Evolutionary conservation across 2,888 invertebrate genomes (phyloP).

Genomic region (Keiferia lycopersicella): DNA sequence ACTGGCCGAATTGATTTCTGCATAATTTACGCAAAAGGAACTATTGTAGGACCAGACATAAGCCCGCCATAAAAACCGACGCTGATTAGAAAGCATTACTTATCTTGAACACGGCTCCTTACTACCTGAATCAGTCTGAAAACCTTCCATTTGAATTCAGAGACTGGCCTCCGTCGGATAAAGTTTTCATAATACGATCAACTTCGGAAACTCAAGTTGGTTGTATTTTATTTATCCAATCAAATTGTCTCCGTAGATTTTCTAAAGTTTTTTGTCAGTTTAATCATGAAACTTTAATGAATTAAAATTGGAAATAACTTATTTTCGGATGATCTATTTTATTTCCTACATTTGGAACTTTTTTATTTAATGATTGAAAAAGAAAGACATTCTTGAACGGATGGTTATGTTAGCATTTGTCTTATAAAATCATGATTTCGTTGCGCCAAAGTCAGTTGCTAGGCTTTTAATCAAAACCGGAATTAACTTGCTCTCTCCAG

Average conservation of each 20-base stretch:
- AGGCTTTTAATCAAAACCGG: background rate
- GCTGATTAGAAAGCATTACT: slow-evolving; percentile 37
- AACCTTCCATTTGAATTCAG: slow-evolving; percentile 25
- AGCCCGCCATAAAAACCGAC: slow-evolving; percentile 54
- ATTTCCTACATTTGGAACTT: too few relatives aligned
- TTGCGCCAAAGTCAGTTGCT: too few relatives aligned
- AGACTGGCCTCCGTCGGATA: slow-evolving; percentile 35
- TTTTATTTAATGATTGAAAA: too few relatives aligned
- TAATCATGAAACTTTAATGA: background rate
- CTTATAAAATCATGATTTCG: background rate
- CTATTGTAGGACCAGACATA: slow-evolving; percentile 52
- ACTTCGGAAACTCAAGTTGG: background rate
- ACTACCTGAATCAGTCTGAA: slow-evolving; percentile 11
- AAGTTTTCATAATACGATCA: slow-evolving; percentile 29
- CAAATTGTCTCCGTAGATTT: background rate
- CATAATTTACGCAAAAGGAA: slow-evolving; percentile 71
- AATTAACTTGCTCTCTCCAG: background rate
- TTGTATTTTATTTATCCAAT: background rate
- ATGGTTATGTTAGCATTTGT: background rate
- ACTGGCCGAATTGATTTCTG: slow-evolving; percentile 74
- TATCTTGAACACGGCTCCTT: background rate
- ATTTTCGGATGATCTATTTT: too few relatives aligned
- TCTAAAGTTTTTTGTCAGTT: background rate
- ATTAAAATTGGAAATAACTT: background rate
- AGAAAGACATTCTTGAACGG: background rate